These are phyloP conservation scores for Melanotaenia pygmaea DNA, from an alignment of 2,797 vertebrate species.

Conservation along the genomic window DNA sequence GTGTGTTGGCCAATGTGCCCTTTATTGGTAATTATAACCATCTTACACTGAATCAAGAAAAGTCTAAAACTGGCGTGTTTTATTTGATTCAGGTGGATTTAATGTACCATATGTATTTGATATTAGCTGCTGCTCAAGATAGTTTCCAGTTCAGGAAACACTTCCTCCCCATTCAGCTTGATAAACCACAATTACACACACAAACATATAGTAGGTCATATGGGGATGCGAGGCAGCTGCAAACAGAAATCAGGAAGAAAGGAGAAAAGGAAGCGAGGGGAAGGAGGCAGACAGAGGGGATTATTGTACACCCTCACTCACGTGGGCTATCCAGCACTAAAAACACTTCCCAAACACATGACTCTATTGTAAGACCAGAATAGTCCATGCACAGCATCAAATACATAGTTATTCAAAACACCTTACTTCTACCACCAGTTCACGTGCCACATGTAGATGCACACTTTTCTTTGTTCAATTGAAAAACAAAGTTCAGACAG, in stretches of 20 bases:
- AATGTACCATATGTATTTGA: neutral
- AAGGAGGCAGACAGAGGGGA: slow-evolving; percentile 77
- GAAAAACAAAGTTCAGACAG: slow-evolving; percentile 22
- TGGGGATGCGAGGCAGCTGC: slow-evolving; percentile 68
- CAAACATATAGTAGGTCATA: slow-evolving; percentile 44
- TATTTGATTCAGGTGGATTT: slow-evolving; percentile 21
- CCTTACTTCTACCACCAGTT: neutral
- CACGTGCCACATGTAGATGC: slow-evolving; percentile 16
- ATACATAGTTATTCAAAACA: slow-evolving; percentile 57
- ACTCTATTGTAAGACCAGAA: slow-evolving; percentile 76
- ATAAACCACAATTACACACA: slow-evolving; percentile 27
- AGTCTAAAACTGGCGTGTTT: neutral
- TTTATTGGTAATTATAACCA: neutral
- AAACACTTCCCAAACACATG: slow-evolving; percentile 79
- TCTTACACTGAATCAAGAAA: neutral
- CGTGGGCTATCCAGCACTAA: slow-evolving; percentile 71
- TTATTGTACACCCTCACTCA: slow-evolving; percentile 79
- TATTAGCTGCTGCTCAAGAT: slow-evolving; percentile 11
- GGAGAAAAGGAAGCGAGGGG: slow-evolving; percentile 69
- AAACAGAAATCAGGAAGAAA: slow-evolving; percentile 69
- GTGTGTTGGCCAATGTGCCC: neutral
- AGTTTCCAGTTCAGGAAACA: slow-evolving; percentile 48
- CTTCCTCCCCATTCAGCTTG: slow-evolving; percentile 49
- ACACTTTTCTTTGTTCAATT: slow-evolving; percentile 30
- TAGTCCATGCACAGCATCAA: slow-evolving; percentile 53